These are phyloP conservation scores for Seladonia tumulorum DNA, from an alignment of 2,888 invertebrate species.

Conservation along the genomic window DNA sequence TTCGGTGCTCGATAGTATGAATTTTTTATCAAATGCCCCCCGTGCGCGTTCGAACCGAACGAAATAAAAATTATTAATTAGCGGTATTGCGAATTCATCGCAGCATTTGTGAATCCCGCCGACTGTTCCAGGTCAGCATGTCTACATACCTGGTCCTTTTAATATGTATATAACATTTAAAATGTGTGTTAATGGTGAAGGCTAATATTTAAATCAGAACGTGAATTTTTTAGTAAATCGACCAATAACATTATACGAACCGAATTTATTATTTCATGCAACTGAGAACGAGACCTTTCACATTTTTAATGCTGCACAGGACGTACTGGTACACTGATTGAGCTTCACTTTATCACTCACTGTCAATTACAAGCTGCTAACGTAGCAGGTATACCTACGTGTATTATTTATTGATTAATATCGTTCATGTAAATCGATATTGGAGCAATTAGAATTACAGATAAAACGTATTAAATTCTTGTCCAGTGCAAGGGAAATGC, in stretches of 20 bases:
- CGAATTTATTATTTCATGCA: background rate
- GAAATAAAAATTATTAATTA: background rate
- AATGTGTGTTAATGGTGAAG: background rate
- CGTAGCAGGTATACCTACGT: background rate
- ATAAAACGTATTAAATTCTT: background rate
- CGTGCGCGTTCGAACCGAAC: background rate
- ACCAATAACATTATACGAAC: background rate
- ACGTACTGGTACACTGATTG: background rate
- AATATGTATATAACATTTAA: background rate
- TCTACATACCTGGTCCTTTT: background rate
- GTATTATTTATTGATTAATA: background rate
- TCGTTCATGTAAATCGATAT: background rate
- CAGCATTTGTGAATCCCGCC: background rate
- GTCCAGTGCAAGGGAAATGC: background rate
- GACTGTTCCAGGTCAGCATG: background rate
- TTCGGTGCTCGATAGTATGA: background rate
- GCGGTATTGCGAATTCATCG: background rate
- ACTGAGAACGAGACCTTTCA: background rate
- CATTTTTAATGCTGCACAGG: background rate
- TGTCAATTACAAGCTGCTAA: background rate
- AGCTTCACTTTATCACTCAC: background rate
- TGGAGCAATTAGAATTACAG: background rate
- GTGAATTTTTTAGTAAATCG: background rate
- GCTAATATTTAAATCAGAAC: background rate
- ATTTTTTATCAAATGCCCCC: background rate